These are phyloP conservation scores for Guaruba guarouba DNA, from an alignment of 2,113 vertebrate genomes.

Conservation along the genomic window DNA sequence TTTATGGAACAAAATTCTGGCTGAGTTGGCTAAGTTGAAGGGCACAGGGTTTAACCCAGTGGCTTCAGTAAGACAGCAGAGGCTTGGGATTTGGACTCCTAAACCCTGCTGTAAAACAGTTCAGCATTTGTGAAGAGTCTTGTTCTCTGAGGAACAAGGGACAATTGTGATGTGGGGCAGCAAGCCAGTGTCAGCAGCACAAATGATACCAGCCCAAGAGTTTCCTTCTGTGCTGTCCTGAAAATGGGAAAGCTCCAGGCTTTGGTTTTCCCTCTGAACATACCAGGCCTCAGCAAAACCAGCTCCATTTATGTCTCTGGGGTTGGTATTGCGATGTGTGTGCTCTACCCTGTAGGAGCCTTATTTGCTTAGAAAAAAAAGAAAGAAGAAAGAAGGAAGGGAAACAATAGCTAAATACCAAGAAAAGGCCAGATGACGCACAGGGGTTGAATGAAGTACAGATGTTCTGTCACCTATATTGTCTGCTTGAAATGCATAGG, in stretches of 20 bases:
- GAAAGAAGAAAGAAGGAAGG: neutral
- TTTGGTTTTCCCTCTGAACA: neutral
- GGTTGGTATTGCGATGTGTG: neutral
- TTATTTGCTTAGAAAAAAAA: neutral
- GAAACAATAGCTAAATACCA: constrained; percentile 10
- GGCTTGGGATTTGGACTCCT: neutral
- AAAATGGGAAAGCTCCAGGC: neutral
- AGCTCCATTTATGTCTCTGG: neutral
- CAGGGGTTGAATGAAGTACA: neutral
- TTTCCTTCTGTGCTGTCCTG: neutral
- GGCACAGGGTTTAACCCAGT: neutral
- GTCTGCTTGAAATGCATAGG: neutral
- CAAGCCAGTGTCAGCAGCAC: neutral
- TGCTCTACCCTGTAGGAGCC: neutral
- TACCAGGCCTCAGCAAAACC: neutral
- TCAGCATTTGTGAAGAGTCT: neutral
- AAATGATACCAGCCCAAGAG: neutral
- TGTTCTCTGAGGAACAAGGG: neutral
- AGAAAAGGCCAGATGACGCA: neutral
- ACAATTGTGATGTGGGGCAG: neutral
- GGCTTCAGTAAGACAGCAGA: neutral
- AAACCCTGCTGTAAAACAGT: neutral
- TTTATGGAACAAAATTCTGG: neutral
- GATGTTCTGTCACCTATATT: constrained; percentile 8
- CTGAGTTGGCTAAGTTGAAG: neutral